Base-by-base conservation (phyloP, 2,797 vertebrate species). In the Discoglossus pictus region DNA sequence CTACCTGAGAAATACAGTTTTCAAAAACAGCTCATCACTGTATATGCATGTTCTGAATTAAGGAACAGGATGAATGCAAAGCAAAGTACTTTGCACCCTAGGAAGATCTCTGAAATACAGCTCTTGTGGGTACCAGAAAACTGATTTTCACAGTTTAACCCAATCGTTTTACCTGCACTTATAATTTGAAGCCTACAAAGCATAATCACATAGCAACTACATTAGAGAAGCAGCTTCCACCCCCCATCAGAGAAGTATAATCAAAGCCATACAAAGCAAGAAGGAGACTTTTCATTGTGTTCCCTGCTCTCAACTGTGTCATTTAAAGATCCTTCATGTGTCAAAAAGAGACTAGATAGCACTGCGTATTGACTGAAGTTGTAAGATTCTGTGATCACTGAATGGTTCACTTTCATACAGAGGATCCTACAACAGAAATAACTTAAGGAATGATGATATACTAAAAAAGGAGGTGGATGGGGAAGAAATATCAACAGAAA, bases 161-260 rank as follows among this genome's bases (percentile, higher is more conserved):
- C 36, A 64, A 55, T 64, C 60, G 15, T 50, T 50, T 40, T 71
- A 59, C 61, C 53, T 59, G 53, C 13, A 31, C 46, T 52, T 36
- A 53, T 68, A 44, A 61, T 68, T 56, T 52, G 64, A 71, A 31
- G 8, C 59, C 46, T 52, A 59, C 53, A 55, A 63, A 71, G 52
- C 6, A 23, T 65, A 71, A 71, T 71, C 60, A 65, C 68, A 71
- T 71, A 65, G 68, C 68, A 71, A 65, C 68, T 12, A 21, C n/a
- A 47, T 48, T 23, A 18, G 17, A 21, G 36, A 56, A 64, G 61
- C 31, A 31, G 8, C 24, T 40, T 43, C 13, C 27, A 27, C 27
- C 42, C 39, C 42, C 39, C 27, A 24, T 58, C 39, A 36, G 16
- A 21, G 42, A 38, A 17, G 20, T 25, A 47, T 23, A 47, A 56